Base-by-base conservation (phyloP, 92 coral and sea anemone species). In the Chrysogorgia sp. region DNA sequence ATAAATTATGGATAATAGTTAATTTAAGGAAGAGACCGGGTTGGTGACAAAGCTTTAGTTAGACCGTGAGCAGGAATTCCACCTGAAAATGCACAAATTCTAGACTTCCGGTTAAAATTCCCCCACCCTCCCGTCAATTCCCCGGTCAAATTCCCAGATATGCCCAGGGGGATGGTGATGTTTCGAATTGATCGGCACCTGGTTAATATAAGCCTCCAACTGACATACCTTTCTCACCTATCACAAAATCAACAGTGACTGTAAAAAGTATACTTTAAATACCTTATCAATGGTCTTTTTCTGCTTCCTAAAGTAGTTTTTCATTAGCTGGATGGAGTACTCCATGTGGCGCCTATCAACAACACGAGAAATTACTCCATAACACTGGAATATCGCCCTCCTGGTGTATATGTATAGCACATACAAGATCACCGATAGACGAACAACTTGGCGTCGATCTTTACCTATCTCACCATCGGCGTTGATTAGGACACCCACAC, bases 381-480 rank as follows among this genome's bases (percentile, higher is more conserved):
- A 76, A 22, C 43, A 47, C 21, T 45, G 71, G 33, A 76, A 76
- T 26, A 76, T 63, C 31, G 55, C 71, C 34, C 82, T 53, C 41
- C 82, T 59, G 34, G 82, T 21, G 25, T 76, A 61, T 34, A 45
- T 47, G 31, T 59, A 59, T 14, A 59, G 67, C 14, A 41, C 71
- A 33, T 56, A 60, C 29, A 60, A 25, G 22, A 76, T 37, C 15
- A 76, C 71, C 1, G 82, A 59, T 47, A 30, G 55, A 6, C 71
- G 67, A 28, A 76, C 17, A 24, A 60, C 71, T 19, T 59, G 82
- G 2, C 82, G 67, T 35, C 71, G 50, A 34, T 77, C 71, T 20
- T 52, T 52, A 0, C 86, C 90, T 0, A 86, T 48, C 74, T 86
- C 90, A 17, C 8, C 26, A 17, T 17, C 59, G 20, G 4, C 22